phyloP scores from a whole-genome alignment of 1,140 invertebrate species.

The Alviniconcha marisindica region DNA sequence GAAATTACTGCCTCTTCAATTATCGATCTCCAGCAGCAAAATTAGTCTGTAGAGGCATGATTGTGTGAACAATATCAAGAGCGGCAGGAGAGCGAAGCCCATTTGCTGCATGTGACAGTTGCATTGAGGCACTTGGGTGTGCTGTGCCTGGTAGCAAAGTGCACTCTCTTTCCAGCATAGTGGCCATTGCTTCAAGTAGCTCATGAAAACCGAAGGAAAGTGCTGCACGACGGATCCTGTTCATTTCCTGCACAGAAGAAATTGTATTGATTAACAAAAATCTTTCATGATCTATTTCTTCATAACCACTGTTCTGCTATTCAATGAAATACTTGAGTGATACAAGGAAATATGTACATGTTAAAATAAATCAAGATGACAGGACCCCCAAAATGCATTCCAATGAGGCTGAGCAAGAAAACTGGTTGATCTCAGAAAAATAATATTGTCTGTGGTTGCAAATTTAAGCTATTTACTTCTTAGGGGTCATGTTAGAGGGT shows the following conservation, averaged over 20 bases:
- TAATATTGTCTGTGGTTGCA: no score
- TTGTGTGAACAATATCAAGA: slow-evolving; percentile 81
- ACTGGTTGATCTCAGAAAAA: no score
- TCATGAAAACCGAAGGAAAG: slow-evolving; percentile 89
- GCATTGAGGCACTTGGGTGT: slow-evolving; percentile 91
- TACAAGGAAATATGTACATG: no score
- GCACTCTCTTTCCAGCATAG: slow-evolving; percentile 93
- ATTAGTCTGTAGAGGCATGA: slow-evolving; percentile 83
- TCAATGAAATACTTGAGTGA: no score
- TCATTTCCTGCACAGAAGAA: slow-evolving; percentile 85
- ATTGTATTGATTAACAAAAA: not conserved
- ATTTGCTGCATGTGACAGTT: slow-evolving; percentile 91
- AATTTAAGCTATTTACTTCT: no score
- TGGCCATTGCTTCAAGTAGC: slow-evolving; percentile 77
- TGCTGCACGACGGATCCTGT: slow-evolving; percentile 91
- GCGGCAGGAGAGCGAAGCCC: slow-evolving; percentile 79
- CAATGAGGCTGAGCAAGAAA: no score
- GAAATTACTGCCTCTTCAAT: no score
- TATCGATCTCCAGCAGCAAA: slow-evolving; percentile 76
- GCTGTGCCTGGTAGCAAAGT: slow-evolving; percentile 85
- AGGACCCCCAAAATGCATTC: no score
- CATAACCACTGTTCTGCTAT: no score
- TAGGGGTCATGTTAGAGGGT: no score
- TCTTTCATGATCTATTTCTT: no score
- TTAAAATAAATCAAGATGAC: no score